phyloP scores from a whole-genome alignment of 2,113 vertebrate genomes.

The Octodon degus region DNA sequence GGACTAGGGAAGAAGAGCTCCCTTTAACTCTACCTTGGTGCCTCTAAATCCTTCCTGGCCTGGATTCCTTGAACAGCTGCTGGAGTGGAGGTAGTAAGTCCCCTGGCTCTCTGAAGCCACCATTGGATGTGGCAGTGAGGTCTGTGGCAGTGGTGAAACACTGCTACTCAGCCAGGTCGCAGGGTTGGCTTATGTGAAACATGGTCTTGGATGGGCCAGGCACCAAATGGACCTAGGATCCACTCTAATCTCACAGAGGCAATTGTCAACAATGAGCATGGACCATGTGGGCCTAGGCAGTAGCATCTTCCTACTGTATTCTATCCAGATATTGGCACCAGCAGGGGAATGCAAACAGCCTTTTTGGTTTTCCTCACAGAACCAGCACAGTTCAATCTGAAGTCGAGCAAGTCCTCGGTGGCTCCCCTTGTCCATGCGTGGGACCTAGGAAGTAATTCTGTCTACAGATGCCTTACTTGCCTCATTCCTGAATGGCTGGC shows the following conservation, averaged over 20 bases:
- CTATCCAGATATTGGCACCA: rapidly evolving
- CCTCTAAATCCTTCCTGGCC: not conserved
- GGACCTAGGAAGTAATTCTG: not conserved
- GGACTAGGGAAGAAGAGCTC: not conserved
- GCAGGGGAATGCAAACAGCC: too few relatives aligned
- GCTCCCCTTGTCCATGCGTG: not conserved
- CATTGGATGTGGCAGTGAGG: not conserved
- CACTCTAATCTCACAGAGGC: not conserved
- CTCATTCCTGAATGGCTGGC: not conserved
- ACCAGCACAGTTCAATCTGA: rapidly evolving
- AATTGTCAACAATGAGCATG: not conserved
- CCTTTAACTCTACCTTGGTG: not conserved
- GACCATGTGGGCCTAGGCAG: not conserved
- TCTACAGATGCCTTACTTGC: not conserved
- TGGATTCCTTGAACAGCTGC: not conserved
- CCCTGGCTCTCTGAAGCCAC: not conserved
- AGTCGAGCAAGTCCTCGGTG: rapidly evolving
- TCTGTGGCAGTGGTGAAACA: not conserved
- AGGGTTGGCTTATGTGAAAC: not conserved
- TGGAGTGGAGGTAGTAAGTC: not conserved
- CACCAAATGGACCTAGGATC: not conserved
- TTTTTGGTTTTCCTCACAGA: not conserved
- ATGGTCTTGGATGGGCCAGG: not conserved
- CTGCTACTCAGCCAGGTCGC: not conserved
- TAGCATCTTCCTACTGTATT: not conserved